phyloP scores from a whole-genome alignment of 1,140 invertebrate species.

The Drosophila takahashii region DNA sequence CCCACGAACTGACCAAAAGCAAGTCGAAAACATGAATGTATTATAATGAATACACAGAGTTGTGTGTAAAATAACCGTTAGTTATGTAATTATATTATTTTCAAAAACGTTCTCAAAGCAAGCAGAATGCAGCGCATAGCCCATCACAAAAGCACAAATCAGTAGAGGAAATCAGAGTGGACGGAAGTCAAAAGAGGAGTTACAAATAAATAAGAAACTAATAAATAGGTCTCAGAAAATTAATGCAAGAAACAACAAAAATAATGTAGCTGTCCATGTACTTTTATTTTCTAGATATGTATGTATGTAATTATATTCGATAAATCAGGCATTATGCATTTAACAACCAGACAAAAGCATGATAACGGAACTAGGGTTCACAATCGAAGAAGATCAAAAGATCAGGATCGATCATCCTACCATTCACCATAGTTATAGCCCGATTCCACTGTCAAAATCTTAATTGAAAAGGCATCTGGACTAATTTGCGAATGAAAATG shows the following conservation, averaged over 20 bases:
- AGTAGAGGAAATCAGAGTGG: conserved; percentile 47
- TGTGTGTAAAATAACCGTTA: conserved; percentile 37
- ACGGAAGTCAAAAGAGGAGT: conserved; percentile 10
- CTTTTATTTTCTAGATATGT: conserved; percentile 77
- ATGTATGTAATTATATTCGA: conserved; percentile 79
- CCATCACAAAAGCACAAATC: conserved; percentile 81
- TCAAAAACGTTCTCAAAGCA: conserved; percentile 58
- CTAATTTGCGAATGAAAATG: background rate
- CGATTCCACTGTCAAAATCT: background rate
- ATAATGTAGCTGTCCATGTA: conserved; percentile 72
- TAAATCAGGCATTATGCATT: conserved; percentile 79
- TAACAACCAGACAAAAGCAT: conserved; percentile 49
- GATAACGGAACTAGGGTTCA: conserved; percentile 22
- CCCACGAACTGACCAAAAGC: conserved; percentile 72
- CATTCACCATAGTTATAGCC: conserved; percentile 24
- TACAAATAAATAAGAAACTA: conserved; percentile 42
- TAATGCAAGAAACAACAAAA: conserved; percentile 8
- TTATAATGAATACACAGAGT: conserved; percentile 44
- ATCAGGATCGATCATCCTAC: conserved; percentile 22
- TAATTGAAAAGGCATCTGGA: background rate
- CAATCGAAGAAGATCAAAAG: conserved; percentile 30
- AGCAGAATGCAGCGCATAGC: conserved; percentile 71
- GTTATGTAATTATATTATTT: conserved; percentile 42
- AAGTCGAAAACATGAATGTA: conserved; percentile 53
- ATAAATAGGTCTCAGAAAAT: conserved; percentile 37